Percentiles rank a stretch among this genome's conserved stretches.
Conservation (phyloP, 2,113 vertebrate genomes). For the Dromiciops gliroides region DNA sequence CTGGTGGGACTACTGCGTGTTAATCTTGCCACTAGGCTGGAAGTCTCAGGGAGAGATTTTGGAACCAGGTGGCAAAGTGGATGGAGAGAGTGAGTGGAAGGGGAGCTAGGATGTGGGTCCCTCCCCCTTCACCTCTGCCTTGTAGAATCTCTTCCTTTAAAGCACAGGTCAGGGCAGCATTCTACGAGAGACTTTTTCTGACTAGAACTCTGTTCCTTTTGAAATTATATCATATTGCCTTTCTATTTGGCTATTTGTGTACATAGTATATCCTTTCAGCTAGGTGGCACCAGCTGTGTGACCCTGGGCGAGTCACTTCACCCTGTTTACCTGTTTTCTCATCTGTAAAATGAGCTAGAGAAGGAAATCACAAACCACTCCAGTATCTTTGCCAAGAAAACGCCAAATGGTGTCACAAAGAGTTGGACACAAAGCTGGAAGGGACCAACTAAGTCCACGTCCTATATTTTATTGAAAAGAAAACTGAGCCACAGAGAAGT, state of each 20-base stretch:
- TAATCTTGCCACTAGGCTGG: background rate
- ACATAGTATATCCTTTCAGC: background rate
- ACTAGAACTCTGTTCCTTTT: background rate
- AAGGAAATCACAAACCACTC: background rate
- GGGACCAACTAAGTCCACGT: background rate
- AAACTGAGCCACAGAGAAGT: background rate
- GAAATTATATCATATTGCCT: background rate
- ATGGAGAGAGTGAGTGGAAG: fast-evolving
- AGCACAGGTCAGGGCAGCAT: too few relatives aligned
- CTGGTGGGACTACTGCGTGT: background rate
- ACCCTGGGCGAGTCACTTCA: too few relatives aligned
- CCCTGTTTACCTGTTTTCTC: background rate
- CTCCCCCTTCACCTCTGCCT: too few relatives aligned
- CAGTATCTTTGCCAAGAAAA: background rate
- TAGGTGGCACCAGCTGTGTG: background rate
- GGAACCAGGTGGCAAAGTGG: background rate
- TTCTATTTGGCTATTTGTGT: background rate
- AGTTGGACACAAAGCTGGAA: background rate
- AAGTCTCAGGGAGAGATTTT: background rate
- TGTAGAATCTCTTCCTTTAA: too few relatives aligned
- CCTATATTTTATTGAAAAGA: background rate
- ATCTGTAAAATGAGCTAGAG: background rate
- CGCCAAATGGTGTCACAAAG: background rate
- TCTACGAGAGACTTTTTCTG: background rate
- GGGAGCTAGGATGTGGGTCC: too few relatives aligned